A percentile compares a stretch with the other conserved stretches of the same genome.
Evolutionary conservation across 1,140 invertebrate species (phyloP).

Genomic region (Conopomorpha cramerella): DNA sequence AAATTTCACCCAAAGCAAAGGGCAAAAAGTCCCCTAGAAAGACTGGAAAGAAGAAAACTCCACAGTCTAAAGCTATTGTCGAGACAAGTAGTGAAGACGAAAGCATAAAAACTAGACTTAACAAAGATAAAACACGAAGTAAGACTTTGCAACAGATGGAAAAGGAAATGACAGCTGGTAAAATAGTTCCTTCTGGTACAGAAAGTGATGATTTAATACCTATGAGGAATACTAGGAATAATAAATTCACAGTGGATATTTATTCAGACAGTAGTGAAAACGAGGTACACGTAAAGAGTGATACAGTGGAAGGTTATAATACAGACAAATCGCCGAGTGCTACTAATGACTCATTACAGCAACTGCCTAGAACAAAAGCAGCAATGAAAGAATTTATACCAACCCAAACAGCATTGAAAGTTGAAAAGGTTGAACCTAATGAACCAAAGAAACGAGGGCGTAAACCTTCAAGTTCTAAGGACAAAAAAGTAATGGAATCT

Average conservation of each 20-base stretch:
- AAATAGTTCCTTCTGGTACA: constrained; percentile 61
- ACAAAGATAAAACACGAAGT: constrained; percentile 60
- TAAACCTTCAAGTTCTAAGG: constrained; percentile 40
- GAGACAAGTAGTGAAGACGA: constrained; percentile 67
- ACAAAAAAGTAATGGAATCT: constrained; percentile 34
- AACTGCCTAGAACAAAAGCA: constrained; percentile 74
- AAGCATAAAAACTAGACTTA: constrained; percentile 41
- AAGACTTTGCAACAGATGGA: constrained; percentile 72
- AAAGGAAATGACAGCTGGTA: constrained; percentile 65
- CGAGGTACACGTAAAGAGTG: constrained; percentile 34
- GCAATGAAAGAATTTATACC: constrained; percentile 79
- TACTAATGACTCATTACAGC: constrained; percentile 72
- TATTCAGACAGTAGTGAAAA: constrained; percentile 76
- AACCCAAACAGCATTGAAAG: constrained; percentile 27
- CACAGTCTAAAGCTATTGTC: constrained; percentile 45
- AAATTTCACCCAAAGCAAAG: constrained; percentile 43
- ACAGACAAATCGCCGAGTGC: constrained; percentile 43
- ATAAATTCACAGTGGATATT: constrained; percentile 65
- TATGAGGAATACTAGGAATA: constrained; percentile 50
- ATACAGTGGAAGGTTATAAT: constrained; percentile 24
- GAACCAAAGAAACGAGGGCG: constrained; percentile 48
- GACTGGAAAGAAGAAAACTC: constrained; percentile 41
- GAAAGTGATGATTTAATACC: constrained; percentile 79
- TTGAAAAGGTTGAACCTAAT: constrained; percentile 38
- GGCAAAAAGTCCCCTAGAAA: constrained; percentile 40